phyloP scores from a whole-genome alignment of 2,113 vertebrate genomes.

The Halcyon malimbica region DNA sequence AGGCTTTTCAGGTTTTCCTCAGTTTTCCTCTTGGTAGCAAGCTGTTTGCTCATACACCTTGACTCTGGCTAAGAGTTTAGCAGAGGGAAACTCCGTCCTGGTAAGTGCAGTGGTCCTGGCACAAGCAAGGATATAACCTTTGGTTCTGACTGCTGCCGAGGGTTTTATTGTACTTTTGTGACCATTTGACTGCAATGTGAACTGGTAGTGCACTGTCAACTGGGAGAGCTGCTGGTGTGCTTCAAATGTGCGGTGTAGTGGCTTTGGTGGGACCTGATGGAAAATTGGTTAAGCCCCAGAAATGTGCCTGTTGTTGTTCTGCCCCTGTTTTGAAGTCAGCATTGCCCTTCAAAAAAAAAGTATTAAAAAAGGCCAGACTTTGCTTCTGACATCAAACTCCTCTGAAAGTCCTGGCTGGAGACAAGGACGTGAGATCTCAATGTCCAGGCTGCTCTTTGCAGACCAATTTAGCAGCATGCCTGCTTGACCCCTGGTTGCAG shows the following conservation, averaged over 20 bases:
- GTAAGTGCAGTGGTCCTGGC: not conserved
- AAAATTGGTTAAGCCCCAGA: not conserved
- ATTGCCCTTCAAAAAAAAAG: not conserved
- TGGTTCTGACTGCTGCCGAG: not conserved
- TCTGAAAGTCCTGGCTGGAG: not conserved
- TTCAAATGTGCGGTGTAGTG: fast-evolving
- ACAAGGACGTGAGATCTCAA: not conserved
- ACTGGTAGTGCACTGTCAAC: not conserved
- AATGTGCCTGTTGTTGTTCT: not conserved
- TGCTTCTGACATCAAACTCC: no score
- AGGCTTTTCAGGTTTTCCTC: not conserved
- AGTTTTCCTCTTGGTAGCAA: not conserved
- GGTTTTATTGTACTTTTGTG: not conserved
- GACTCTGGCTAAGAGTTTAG: not conserved
- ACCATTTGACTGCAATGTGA: not conserved
- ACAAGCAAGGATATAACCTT: not conserved
- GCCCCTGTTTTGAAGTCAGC: not conserved
- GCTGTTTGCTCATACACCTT: not conserved
- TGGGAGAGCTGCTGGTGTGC: not conserved
- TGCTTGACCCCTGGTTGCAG: not conserved
- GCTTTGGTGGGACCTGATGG: not conserved
- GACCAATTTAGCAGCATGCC: not conserved
- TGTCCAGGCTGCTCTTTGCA: not conserved
- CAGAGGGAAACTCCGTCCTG: not conserved
- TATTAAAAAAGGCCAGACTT: no score